Base-by-base conservation (phyloP, 2,113 vertebrate genomes). In the Chloroceryle aenea region DNA sequence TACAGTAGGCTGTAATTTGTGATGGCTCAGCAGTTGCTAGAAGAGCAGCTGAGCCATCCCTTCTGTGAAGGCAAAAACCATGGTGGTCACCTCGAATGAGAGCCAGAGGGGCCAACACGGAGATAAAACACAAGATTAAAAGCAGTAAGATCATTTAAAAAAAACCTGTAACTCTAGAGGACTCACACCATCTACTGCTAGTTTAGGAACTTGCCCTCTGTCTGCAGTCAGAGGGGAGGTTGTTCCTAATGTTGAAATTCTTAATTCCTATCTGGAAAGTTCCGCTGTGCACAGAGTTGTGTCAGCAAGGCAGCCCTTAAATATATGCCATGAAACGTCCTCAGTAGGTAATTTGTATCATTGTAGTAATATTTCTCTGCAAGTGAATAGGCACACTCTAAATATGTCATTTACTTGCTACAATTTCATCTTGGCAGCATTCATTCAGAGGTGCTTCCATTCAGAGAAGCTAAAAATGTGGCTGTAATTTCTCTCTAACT, bases 31-130 rank as follows among this genome's bases (percentile, higher is more conserved):
- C 95, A 96, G 95, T 92, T 96, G 96, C 89, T 84, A 21, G 88
- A 63, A 11, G 73, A 95, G 90, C 95, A 97, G 95, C 94, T 97
- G 95, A 97, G 91, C 94, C 90, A 77, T 93, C 95, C 92, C 68
- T 95, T 95, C 83, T 77, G 52, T 56, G 64, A 83, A 63, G 78
- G 50, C 86, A 86, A 42, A 48, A 97, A 63, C 64, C 82, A 21
- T 67, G 48, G 90, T 84, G 69, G 85, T 85, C 90, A 69, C 82
- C 68, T 90, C 7, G 2, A 55, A 55, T 1, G 20, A 74, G 76
- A 87, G 90, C 79, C 0, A 0, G 71, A 83, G 79, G 58, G 85
- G 19, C 0, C 0, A 87, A 61, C 26, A 8, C 26, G 22, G 45
- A 43, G 14, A 19, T 66, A 27, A 59, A 68, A 7, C 30, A 77